Evolutionary conservation across 2,797 vertebrate genomes (phyloP), one percentile per base, ranked within the genome.

Genomic region (Chanos chanos): DNA sequence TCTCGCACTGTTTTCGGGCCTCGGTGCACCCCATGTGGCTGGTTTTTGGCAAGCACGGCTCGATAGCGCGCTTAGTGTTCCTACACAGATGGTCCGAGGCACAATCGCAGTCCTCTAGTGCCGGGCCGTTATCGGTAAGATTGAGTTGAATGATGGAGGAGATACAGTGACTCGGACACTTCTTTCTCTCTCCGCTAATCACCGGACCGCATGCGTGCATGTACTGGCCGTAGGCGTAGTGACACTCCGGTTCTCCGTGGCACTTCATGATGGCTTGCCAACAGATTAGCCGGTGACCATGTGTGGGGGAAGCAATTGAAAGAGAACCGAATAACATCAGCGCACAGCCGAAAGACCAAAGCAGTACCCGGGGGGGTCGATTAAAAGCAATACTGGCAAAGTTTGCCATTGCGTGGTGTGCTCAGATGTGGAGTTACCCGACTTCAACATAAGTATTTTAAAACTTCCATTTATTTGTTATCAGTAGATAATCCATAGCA

Each of bases 151-250:
- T 88, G 4, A 97, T 89, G 1, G 95, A 95, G 19, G 92, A 89
- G 81, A 97, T 95, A 87, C 95, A 98, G 83, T 97, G 95, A 80
- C 95, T 98, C 12, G 95, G 95, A 58, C 95, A 98, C 71, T 75
- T 86, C 75, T 64, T 83, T 63, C 52, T 77, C 22, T 84, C 75
- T 12, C 89, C 87, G 40, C 1, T 75, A 45, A 98, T 76, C 47
- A 97, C 92, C 0, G 92, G 84, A 3, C 85, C 85, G 63, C 95
- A 98, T 1, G 94, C 94, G 72, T 93, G 91, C 16, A 54, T 64
- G 80, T 97, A 97, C 81, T 95, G 95, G 5, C 71, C 90, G 85
- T 93, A 98, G 0, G 94, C 94, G 81, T 95, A 96, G 79, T 88
- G 87, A 85, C 94, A 98, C 15, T 92, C 92, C 47, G 88, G 68